phyloP scores from a whole-genome alignment of 2,888 invertebrate species.

The Perizoma flavofasciatum region DNA sequence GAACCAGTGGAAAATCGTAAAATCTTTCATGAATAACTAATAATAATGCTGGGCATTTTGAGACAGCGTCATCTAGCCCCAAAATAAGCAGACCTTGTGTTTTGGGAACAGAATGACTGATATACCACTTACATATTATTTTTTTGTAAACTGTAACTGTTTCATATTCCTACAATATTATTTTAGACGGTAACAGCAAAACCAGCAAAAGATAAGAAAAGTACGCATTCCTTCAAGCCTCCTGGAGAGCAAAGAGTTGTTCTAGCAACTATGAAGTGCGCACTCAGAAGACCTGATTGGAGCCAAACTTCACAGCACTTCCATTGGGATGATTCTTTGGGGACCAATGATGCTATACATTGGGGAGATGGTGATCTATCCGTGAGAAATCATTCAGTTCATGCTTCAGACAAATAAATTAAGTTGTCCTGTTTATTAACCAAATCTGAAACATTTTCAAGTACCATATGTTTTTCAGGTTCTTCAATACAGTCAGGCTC shows the following conservation, averaged over 20 bases:
- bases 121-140: too few relatives aligned
- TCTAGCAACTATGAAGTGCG: constrained; percentile 76
- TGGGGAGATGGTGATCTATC: constrained; percentile 75
- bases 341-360: constrained; percentile 65
- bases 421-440: too few relatives aligned
- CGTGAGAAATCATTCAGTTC: constrained; percentile 46
- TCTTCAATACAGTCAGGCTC: constrained; percentile 60
- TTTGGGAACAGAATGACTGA: too few relatives aligned
- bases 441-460: too few relatives aligned
- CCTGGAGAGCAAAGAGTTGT: constrained; percentile 60
- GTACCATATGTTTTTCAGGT: constrained; percentile 44
- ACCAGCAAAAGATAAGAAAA: constrained; percentile 61
- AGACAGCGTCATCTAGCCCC: too few relatives aligned
- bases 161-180: not conserved
- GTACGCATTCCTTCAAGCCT: constrained; percentile 41
- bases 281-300: constrained; percentile 77
- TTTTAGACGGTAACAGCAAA: constrained; percentile 48
- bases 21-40: too few relatives aligned
- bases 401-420: too few relatives aligned
- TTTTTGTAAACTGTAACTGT: too few relatives aligned
- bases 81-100: too few relatives aligned
- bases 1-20: too few relatives aligned
- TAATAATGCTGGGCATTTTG: too few relatives aligned
- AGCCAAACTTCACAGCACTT: constrained; percentile 80
- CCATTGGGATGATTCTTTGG: constrained; percentile 82